phyloP scores from a whole-genome alignment of 2,113 vertebrate species.

The Eulemur rufifrons region DNA sequence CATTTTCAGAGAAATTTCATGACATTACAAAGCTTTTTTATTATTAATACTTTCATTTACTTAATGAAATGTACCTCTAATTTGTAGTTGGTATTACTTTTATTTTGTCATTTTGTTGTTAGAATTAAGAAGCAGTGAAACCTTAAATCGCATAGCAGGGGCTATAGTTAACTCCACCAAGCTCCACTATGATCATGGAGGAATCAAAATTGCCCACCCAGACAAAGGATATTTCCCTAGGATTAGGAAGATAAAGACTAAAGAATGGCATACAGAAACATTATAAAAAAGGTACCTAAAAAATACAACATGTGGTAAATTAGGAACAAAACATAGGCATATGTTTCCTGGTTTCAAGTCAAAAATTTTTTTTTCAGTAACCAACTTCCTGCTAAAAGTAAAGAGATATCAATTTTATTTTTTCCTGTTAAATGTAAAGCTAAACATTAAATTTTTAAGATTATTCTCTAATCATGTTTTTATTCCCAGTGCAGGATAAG shows the following conservation, averaged over 20 bases:
- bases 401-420: neutral
- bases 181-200: neutral
- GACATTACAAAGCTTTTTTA: neutral
- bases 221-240: neutral
- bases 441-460: neutral
- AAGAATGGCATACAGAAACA: neutral
- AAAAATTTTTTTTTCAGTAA: neutral
- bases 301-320: neutral
- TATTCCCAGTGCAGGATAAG: neutral
- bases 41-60: neutral
- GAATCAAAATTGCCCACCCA: neutral
- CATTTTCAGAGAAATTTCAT: neutral
- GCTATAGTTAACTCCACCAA: neutral
- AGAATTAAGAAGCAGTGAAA: neutral
- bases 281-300: neutral
- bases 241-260: neutral
- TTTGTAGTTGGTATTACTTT: neutral
- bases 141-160: accelerated
- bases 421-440: conserved; percentile 27
- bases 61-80: neutral
- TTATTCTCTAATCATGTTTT: neutral
- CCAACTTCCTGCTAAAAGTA: neutral
- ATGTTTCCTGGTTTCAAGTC: neutral
- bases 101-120: neutral
- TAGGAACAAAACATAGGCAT: neutral